phyloP scores from a whole-genome alignment of 2,888 invertebrate genomes.

The Clepsis dumicolana region DNA sequence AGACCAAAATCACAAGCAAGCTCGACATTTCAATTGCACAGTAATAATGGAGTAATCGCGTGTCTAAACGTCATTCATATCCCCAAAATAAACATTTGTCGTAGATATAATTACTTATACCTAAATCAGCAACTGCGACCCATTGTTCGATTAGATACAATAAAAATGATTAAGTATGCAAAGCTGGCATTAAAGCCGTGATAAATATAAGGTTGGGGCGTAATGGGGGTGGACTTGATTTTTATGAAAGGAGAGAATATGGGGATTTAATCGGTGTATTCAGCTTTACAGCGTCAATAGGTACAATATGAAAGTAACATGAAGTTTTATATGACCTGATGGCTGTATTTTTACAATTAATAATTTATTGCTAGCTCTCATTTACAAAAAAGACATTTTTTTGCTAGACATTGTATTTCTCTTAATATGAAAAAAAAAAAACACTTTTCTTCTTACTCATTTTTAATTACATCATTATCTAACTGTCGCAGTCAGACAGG shows the following conservation, averaged over 20 bases:
- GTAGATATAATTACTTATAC: conserved; percentile 43
- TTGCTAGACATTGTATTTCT: too few relatives aligned
- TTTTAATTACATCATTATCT: too few relatives aligned
- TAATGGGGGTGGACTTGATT: conserved; percentile 7
- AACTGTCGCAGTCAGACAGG: too few relatives aligned
- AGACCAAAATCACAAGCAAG: conserved; percentile 44
- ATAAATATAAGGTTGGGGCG: conserved; percentile 17
- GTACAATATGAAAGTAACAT: neutral
- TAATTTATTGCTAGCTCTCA: neutral
- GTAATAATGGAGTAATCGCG: conserved; percentile 47
- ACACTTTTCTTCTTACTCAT: too few relatives aligned
- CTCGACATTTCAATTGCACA: conserved; percentile 48
- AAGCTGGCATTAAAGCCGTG: neutral
- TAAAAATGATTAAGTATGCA: conserved; percentile 39
- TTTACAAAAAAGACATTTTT: too few relatives aligned
- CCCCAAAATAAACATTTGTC: conserved; percentile 43
- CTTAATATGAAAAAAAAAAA: too few relatives aligned
- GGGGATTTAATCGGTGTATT: neutral
- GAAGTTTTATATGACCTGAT: neutral
- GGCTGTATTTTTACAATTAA: neutral
- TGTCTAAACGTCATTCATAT: conserved; percentile 43
- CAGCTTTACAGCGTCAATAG: neutral
- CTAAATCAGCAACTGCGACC: conserved; percentile 48
- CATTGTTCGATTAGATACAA: conserved; percentile 46
- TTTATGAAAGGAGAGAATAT: neutral